Conservation (phyloP, 2,113 vertebrate genomes). For the Hippocampus barbouri region DNA sequence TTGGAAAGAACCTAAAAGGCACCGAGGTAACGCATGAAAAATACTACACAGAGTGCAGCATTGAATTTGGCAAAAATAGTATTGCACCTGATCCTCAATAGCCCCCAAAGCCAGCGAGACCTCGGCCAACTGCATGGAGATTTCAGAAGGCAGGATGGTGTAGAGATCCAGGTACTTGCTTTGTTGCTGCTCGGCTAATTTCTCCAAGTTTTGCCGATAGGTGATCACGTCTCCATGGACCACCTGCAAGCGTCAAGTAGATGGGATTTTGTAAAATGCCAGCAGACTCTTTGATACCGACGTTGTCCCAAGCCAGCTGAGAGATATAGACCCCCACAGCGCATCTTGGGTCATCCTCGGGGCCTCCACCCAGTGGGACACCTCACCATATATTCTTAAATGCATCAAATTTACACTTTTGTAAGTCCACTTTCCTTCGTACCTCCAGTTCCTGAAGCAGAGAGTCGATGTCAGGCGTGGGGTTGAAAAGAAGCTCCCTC, state of each 20-base stretch:
- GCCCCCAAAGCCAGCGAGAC: constrained; percentile 80
- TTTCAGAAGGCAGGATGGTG: constrained; percentile 84
- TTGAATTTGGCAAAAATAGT: constrained; percentile 4
- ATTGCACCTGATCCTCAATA: constrained; percentile 83
- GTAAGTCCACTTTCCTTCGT: constrained; percentile 6
- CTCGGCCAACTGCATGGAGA: constrained; percentile 87
- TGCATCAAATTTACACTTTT: not conserved
- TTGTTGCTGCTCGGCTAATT: constrained; percentile 86
- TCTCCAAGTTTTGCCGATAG: constrained; percentile 84
- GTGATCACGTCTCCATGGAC: constrained; percentile 79
- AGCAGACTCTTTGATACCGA: no score
- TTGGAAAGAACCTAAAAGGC: constrained; percentile 80
- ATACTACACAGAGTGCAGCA: not conserved
- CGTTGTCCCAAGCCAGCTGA: no score
- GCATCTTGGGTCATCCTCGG: no score
- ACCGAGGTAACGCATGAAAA: not conserved
- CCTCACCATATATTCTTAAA: no score
- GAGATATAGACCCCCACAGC: no score
- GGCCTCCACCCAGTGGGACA: no score
- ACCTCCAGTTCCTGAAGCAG: constrained; percentile 88
- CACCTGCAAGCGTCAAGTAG: constrained; percentile 57
- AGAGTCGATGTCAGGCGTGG: constrained; percentile 82
- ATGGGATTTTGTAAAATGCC: no score
- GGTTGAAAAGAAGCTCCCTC: constrained; percentile 85
- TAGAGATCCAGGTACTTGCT: constrained; percentile 89